These are phyloP conservation scores for Ictalurus furcatus DNA, from an alignment of 2,113 vertebrate genomes.

Conservation along the genomic window DNA sequence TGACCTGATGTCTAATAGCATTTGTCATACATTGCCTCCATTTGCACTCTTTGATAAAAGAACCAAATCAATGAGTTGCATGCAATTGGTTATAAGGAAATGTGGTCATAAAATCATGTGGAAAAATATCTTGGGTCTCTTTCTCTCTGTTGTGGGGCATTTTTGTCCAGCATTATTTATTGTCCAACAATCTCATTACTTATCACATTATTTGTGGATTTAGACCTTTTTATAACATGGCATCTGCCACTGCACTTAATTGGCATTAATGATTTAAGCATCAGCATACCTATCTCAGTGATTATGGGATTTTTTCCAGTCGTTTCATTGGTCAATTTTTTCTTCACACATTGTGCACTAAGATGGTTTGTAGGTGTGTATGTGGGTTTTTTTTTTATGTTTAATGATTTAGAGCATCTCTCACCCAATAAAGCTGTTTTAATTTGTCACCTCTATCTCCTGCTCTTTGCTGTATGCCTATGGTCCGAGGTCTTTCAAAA, in stretches of 20 bases:
- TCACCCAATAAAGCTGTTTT: conserved; percentile 21
- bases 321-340: background rate
- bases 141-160: conserved; percentile 5
- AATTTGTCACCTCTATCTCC: conserved; percentile 32
- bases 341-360: background rate
- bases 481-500: conserved; percentile 38
- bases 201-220: background rate
- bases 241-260: conserved; percentile 8
- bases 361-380: background rate
- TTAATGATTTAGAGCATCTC: conserved; percentile 15
- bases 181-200: background rate
- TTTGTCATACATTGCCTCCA: background rate
- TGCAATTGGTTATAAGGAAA: conserved; percentile 4
- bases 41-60: conserved; percentile 13
- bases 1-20: conserved; percentile 33
- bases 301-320: background rate
- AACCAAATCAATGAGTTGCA: conserved; percentile 1
- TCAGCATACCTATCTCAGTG: background rate
- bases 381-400: background rate
- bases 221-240: background rate
- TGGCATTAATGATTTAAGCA: conserved; percentile 25
- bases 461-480: conserved; percentile 27
- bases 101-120: background rate
- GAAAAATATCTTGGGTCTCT: background rate
- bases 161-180: background rate